These are phyloP conservation scores for Parnassius glacialis DNA, from an alignment of 2,888 invertebrate genomes.

Conservation along the genomic window DNA sequence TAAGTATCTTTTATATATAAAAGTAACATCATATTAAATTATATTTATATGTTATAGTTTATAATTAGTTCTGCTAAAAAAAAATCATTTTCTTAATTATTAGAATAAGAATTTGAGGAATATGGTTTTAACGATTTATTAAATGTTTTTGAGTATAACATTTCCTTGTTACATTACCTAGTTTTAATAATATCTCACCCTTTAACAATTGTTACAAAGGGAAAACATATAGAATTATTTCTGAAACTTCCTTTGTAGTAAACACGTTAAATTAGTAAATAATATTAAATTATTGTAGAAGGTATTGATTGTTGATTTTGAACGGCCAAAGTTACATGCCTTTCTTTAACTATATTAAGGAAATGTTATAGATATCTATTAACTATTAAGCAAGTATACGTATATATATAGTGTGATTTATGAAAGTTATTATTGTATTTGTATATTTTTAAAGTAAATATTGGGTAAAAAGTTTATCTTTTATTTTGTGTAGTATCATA, in stretches of 20 bases:
- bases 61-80: too few species aligned
- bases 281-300: background rate
- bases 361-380: slow-evolving; percentile 29
- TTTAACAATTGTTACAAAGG: too few species aligned
- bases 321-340: slow-evolving; percentile 18
- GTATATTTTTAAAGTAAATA: slow-evolving; percentile 59
- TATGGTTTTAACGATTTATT: too few species aligned
- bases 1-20: background rate
- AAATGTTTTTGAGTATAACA: too few species aligned
- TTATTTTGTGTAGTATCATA: background rate
- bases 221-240: too few species aligned
- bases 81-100: too few species aligned
- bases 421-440: slow-evolving; percentile 45
- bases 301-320: slow-evolving; percentile 15
- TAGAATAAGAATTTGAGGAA: too few species aligned
- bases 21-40: background rate
- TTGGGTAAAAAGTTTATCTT: slow-evolving; percentile 42
- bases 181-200: too few species aligned
- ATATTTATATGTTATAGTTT: too few species aligned
- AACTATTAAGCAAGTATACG: slow-evolving; percentile 38
- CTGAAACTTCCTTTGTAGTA: too few species aligned
- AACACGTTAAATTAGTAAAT: slow-evolving; percentile 11
- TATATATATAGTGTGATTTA: slow-evolving; percentile 33
- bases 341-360: slow-evolving; percentile 24
- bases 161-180: too few species aligned